phyloP scores from a whole-genome alignment of 2,888 invertebrate species.

The Orthonevra nobilis region DNA sequence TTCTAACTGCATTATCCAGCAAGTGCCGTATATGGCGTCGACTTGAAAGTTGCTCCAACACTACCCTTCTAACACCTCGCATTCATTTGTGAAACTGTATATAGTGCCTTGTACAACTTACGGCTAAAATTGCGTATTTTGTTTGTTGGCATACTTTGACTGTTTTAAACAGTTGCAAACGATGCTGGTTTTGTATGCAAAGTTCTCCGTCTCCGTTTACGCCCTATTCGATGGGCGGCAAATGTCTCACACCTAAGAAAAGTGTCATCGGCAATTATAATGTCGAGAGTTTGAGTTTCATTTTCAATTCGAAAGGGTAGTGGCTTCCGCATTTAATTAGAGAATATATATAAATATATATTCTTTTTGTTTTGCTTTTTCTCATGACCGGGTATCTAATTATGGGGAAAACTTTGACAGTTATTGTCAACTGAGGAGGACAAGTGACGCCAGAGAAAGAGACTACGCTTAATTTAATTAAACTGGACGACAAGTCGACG shows the following conservation, averaged over 20 bases:
- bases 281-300: conserved; percentile 16
- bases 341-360: too few relatives aligned
- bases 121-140: conserved; percentile 53
- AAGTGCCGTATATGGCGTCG: conserved; percentile 47
- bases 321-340: conserved; percentile 39
- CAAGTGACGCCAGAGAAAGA: background rate
- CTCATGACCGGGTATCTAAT: conserved; percentile 13
- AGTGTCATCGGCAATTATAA: conserved; percentile 44
- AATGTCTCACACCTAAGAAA: conserved; percentile 15
- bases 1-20: conserved; percentile 35
- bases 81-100: conserved; percentile 16
- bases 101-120: conserved; percentile 27
- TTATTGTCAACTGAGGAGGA: conserved; percentile 2
- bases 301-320: conserved; percentile 14
- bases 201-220: conserved; percentile 1
- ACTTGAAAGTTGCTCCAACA: conserved; percentile 24
- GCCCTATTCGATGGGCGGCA: background rate
- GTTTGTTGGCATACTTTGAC: conserved; percentile 39
- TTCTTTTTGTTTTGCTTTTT: background rate
- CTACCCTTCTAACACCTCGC: background rate
- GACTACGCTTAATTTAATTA: conserved; percentile 7
- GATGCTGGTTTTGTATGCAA: conserved; percentile 8
- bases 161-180: background rate
- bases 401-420: conserved; percentile 22
- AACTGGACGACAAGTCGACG: too few relatives aligned